A percentile compares a stretch with the other conserved stretches of the same genome.
Conservation (phyloP, 2,888 invertebrate genomes). For the Drosophila cracens region DNA sequence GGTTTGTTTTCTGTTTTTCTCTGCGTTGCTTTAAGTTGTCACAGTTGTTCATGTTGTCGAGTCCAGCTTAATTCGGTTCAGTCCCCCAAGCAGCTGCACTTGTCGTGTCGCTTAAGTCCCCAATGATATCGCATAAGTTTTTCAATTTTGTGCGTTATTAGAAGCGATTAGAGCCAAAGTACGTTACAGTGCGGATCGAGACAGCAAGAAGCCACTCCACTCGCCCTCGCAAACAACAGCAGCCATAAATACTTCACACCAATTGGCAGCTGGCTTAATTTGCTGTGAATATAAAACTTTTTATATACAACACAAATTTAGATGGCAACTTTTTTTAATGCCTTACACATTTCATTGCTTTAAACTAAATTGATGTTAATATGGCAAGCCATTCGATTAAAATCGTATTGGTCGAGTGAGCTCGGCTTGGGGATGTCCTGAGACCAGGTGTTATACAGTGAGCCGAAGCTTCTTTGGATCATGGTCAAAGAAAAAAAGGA, state of each 20-base stretch:
- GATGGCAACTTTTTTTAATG: neutral
- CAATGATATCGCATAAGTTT: constrained; percentile 83
- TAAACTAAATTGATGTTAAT: neutral
- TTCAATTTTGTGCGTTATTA: constrained; percentile 84
- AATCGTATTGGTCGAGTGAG: neutral
- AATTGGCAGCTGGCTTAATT: constrained; percentile 67
- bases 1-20: constrained; percentile 23
- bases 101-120: constrained; percentile 76
- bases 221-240: constrained; percentile 23
- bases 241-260: constrained; percentile 63
- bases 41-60: constrained; percentile 77
- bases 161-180: constrained; percentile 82
- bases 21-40: constrained; percentile 80
- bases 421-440: neutral
- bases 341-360: neutral
- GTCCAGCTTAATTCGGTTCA: constrained; percentile 62
- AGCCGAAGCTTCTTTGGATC: too few relatives aligned
- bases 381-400: neutral
- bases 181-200: constrained; percentile 19
- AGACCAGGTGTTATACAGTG: neutral
- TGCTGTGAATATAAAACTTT: constrained; percentile 45
- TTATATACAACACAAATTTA: constrained; percentile 8
- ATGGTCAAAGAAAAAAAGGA: too few relatives aligned
- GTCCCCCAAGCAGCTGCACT: constrained; percentile 68
- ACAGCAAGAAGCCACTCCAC: constrained; percentile 15